Percentiles rank a stretch among this genome's conserved stretches.
Conservation (phyloP, 2,797 vertebrate species). For the Arrhamphus sclerolepis region DNA sequence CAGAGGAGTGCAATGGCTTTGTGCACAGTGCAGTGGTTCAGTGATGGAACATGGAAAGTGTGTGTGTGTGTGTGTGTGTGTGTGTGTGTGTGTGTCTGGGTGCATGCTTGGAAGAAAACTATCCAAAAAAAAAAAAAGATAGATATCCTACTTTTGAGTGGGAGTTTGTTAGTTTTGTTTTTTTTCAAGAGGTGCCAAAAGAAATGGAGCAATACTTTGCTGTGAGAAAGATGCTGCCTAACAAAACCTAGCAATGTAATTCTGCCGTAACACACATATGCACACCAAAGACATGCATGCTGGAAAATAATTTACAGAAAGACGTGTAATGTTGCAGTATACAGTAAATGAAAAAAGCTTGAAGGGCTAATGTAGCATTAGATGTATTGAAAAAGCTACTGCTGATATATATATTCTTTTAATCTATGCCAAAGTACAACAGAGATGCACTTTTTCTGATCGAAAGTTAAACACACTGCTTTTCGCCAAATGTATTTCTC, state of each 20-base stretch:
- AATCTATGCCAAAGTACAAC: constrained; percentile 69
- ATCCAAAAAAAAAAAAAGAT: constrained; percentile 27
- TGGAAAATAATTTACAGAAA: constrained; percentile 26
- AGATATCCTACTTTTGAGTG: constrained; percentile 45
- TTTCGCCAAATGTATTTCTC: constrained; percentile 37
- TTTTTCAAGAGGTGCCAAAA: constrained; percentile 60
- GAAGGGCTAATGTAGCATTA: constrained; percentile 46
- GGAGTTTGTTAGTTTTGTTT: constrained; percentile 15
- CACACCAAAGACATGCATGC: constrained; percentile 56
- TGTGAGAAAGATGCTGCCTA: constrained; percentile 59
- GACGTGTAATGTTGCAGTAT: constrained; percentile 36
- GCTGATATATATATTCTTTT: constrained; percentile 53
- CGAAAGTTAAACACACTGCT: constrained; percentile 44
- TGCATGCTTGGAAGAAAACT: constrained; percentile 44
- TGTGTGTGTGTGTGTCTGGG: constrained; percentile 36
- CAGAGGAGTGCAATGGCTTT: constrained; percentile 27
- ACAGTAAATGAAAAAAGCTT: constrained; percentile 35
- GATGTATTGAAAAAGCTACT: constrained; percentile 63
- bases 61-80: constrained; percentile 36
- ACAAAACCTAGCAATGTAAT: constrained; percentile 48
- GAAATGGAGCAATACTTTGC: constrained; percentile 63
- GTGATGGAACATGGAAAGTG: constrained; percentile 48
- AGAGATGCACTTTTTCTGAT: constrained; percentile 65
- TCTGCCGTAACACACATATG: constrained; percentile 73
- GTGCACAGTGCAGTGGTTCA: constrained; percentile 54